Conservation (phyloP, 2,797 vertebrate species). For the Centroberyx gerrardi region DNA sequence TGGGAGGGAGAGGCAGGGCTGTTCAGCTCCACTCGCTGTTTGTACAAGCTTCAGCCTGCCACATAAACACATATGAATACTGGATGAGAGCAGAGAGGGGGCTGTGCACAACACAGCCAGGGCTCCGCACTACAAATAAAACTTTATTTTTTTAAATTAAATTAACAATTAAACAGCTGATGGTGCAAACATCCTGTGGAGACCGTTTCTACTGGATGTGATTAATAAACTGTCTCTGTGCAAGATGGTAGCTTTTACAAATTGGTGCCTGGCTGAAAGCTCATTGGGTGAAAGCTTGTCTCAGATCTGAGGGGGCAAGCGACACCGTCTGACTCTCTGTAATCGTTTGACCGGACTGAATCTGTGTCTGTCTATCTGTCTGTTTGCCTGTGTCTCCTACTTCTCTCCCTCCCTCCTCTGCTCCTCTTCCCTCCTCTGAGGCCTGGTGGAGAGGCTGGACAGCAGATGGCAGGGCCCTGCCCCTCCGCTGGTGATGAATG, state of each 20-base stretch:
- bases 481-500: conserved; percentile 93
- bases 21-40: conserved; percentile 94
- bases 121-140: conserved; percentile 74
- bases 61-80: conserved; percentile 97
- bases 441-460: conserved; percentile 82
- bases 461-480: conserved; percentile 95
- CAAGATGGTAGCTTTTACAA: conserved; percentile 60
- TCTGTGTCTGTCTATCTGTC: conserved; percentile 63
- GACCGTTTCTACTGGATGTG: conserved; percentile 43
- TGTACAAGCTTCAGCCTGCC: conserved; percentile 98
- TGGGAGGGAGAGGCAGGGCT: conserved; percentile 83
- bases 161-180: conserved; percentile 70
- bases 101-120: conserved; percentile 68
- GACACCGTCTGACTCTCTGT: conserved; percentile 82
- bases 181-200: conserved; percentile 48
- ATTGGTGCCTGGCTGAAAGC: conserved; percentile 65
- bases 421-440: conserved; percentile 74
- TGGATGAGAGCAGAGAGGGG: conserved; percentile 91
- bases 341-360: conserved; percentile 89
- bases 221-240: conserved; percentile 58
- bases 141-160: conserved; percentile 48
- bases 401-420: conserved; percentile 52
- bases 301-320: conserved; percentile 71
- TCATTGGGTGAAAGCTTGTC: conserved; percentile 70
- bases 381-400: conserved; percentile 43